A percentile compares a stretch with the other conserved stretches of the same genome.
Conservation (phyloP, 2,113 vertebrate species). For the Colinus virginianus region DNA sequence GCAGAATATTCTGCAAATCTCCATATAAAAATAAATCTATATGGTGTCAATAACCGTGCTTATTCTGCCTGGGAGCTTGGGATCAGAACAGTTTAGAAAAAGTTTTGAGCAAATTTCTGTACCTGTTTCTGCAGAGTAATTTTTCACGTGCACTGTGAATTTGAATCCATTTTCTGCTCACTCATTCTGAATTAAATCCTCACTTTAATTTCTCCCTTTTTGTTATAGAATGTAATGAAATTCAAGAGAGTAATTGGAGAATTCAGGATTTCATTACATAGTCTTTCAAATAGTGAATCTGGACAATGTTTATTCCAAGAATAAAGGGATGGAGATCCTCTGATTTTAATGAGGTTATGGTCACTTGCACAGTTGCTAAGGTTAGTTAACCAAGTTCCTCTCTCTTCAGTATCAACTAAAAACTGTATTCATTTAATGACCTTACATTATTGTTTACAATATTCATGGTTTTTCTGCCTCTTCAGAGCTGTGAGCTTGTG, state of each 20-base stretch:
- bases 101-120: background rate
- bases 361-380: background rate
- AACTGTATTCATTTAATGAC: background rate
- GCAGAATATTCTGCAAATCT: background rate
- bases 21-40: background rate
- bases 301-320: background rate
- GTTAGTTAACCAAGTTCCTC: background rate
- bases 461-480: background rate
- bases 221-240: background rate
- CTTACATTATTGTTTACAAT: background rate
- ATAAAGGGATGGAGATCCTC: background rate
- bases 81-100: background rate
- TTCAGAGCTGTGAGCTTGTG: background rate
- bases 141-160: background rate
- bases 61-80: background rate
- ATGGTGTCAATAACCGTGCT: background rate
- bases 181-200: background rate
- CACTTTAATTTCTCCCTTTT: background rate
- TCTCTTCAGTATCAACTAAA: background rate
- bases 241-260: background rate
- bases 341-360: background rate
- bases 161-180: background rate
- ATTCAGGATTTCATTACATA: background rate
- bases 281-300: background rate
- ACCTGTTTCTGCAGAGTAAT: background rate